Base-by-base conservation (phyloP, 2,888 invertebrate genomes). In the Epinotia brunnichana region DNA sequence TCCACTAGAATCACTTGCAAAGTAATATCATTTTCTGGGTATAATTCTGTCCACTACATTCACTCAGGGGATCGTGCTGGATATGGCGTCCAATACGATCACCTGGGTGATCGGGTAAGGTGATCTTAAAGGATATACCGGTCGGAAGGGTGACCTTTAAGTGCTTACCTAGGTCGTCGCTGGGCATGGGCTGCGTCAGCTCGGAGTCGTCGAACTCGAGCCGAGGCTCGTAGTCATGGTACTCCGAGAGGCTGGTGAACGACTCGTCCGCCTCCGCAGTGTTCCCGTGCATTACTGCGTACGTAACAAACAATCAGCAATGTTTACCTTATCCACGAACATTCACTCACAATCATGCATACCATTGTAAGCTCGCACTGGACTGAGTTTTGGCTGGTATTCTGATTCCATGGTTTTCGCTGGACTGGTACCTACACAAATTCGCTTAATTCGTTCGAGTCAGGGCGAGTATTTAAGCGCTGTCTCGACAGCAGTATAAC, bases 171-270 rank as follows among this genome's bases (percentile, higher is more conserved):
- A 96, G 94, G 78, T 95, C 94, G 71, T 95, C 94, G 64, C 95
- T 94, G 81, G 96, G 95, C 81, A 95, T 95, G 17, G 72, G 67
- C 67, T 72, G 72, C 24, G 69, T 54, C 73, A 98, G 90, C 92
- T 99, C 99, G 15, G 98, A 97, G 89, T 99, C 99, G 93, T 99
- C 99, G 93, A 99, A 99, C 89, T 99, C 98, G 86, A 99, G 94
- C 90, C 98, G 97, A 15, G 98, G 98, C 88, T 99, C 99, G 87
- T 98, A 97, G 91, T 98, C 98, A 86, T 98, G 97, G 86, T 96
- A 96, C 90, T 98, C 98, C 44, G 98, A 98, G 74, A 98, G 94
- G 89, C 98, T 98, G 67, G 97, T 97, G 87, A 96, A 96, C 10
- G 96, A 95, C 83, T 97, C 98, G 76, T 97, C 97, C 74, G 94